Evolutionary conservation across 2,797 vertebrate species (phyloP).

Genomic region (Danio aesculapii): DNA sequence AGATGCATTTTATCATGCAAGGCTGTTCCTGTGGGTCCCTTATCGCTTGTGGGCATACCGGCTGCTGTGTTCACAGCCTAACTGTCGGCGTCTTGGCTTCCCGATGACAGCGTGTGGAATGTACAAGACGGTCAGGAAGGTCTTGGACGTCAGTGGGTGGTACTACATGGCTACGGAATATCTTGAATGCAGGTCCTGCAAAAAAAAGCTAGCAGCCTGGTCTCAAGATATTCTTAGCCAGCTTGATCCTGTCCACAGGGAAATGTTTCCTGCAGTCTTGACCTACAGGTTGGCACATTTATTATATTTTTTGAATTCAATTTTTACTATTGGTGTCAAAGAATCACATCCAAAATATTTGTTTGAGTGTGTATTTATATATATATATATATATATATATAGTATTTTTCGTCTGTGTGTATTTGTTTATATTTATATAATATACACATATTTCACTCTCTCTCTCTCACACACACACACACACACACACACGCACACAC

Average conservation of each 20-base stretch:
- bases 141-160: conserved; percentile 2
- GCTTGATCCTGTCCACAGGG: background rate
- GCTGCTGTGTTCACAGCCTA: background rate
- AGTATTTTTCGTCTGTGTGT: too few relatives aligned
- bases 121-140: conserved; percentile 4
- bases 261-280: background rate
- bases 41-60: background rate
- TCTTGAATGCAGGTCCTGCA: background rate
- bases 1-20: background rate
- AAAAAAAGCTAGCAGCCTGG: conserved; percentile 7
- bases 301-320: too few relatives aligned
- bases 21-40: background rate
- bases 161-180: conserved; percentile 4
- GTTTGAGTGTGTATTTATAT: too few relatives aligned
- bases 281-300: conserved; percentile 6
- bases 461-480: too few relatives aligned
- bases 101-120: background rate
- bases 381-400: too few relatives aligned
- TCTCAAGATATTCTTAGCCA: conserved; percentile 3
- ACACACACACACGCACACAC: too few relatives aligned
- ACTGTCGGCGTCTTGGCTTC: background rate
- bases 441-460: too few relatives aligned
- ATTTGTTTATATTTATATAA: too few relatives aligned
- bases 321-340: too few relatives aligned
- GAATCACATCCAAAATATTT: too few relatives aligned